Evolutionary conservation across 23 tunicate species (phyloP), one percentile per base, ranked within the genome.

Genomic region (Corella eumyota): DNA sequence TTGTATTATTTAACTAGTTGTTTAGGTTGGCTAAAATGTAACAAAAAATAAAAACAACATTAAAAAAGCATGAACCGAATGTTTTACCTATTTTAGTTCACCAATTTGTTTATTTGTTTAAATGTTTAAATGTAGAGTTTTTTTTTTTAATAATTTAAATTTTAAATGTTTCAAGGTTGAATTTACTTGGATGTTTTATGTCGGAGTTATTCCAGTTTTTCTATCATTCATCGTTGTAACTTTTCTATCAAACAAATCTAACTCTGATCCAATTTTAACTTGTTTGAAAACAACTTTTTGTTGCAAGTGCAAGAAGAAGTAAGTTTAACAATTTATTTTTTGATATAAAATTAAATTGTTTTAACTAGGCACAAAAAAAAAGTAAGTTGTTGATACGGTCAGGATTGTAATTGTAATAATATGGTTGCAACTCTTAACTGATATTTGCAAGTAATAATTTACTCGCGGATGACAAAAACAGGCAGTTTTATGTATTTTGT

Each of bases 141-240:
- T 9, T 62, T 34, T 7, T 62, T 62, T 28, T 36, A 24, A 36
- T 9, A 36, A 36, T 25, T 9, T 35, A 24, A 36, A 35, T 62
- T 59, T 9, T 9, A 11, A 5, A 56, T 27, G 1, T 66, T 58
- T 66, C 20, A 74, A 85, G 95, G 60, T 36, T 11, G 34, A 70
- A 2, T 75, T 68, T 30, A 53, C 95, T 13, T 85, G 95, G 95
- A 29, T 81, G 59, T 85, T 76, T 53, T 75, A 77, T 65, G 64
- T 51, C 30, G 95, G 95, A 6, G 77, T 72, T 32, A 46, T 45
- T 19, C 95, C 72, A 20, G 75, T 85, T 3, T 77, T 77, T 77
- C 33, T 60, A 4, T 57, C 95, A 11, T 84, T 84, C 49, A 47
- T 84, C n/a, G 37, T 64, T 36, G 83, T 84, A 29, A 40, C 94